A percentile compares a stretch with the other conserved stretches of the same genome.
These are phyloP conservation scores for Anoplius nigerrimus DNA, from an alignment of 2,888 invertebrate genomes.

Conservation along the genomic window DNA sequence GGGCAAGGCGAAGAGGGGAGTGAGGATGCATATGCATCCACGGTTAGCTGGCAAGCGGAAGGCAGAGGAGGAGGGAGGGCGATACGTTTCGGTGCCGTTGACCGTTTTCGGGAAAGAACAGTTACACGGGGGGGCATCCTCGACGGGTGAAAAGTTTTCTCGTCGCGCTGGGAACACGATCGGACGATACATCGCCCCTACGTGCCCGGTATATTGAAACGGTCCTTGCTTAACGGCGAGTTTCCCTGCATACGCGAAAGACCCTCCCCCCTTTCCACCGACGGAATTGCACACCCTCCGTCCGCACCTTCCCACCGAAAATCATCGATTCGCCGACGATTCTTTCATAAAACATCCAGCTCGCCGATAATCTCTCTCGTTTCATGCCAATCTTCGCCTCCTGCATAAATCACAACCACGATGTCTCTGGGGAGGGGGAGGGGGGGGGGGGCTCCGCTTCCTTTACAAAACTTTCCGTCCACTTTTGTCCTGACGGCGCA, in stretches of 20 bases:
- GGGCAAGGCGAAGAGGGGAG: too few species aligned
- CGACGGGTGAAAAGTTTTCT: constrained; percentile 57
- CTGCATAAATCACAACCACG: too few species aligned
- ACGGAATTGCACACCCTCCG: constrained; percentile 34
- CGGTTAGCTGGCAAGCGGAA: background rate
- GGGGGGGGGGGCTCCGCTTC: too few species aligned
- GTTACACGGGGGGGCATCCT: constrained; percentile 32
- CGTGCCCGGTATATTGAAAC: constrained; percentile 60
- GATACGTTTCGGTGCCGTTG: constrained; percentile 23
- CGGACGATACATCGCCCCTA: constrained; percentile 62
- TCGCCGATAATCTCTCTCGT: background rate
- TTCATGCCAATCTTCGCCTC: constrained; percentile 22
- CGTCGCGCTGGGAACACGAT: constrained; percentile 62
- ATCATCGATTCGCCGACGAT: background rate
- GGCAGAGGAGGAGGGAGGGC: background rate
- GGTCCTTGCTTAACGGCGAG: constrained; percentile 57
- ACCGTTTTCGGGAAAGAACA: constrained; percentile 31
- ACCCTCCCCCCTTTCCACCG: constrained; percentile 27
- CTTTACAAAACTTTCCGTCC: background rate
- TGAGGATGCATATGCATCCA: too few species aligned
- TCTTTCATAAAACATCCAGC: too few species aligned
- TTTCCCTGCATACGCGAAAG: constrained; percentile 52
- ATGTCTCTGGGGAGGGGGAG: too few species aligned
- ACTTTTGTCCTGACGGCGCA: background rate
- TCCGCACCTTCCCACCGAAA: background rate